A percentile compares a stretch with the other conserved stretches of the same genome.
These are phyloP conservation scores for Karalla daura DNA, from an alignment of 2,797 vertebrate species.

Conservation along the genomic window DNA sequence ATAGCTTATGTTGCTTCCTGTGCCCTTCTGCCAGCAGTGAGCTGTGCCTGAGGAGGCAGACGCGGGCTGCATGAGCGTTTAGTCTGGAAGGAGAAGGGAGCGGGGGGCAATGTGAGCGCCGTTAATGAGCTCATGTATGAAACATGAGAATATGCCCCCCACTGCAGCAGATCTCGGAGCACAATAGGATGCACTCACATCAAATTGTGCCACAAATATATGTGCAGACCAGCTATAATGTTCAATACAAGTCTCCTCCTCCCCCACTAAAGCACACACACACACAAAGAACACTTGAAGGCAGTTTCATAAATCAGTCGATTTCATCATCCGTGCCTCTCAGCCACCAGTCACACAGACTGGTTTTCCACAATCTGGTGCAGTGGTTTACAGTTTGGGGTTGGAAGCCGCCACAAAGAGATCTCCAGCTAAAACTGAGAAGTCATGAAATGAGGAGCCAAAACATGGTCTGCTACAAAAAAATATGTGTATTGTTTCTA, in stretches of 20 bases:
- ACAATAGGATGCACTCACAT: conserved; percentile 68
- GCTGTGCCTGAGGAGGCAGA: conserved; percentile 68
- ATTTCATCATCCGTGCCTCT: conserved; percentile 23
- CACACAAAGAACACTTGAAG: conserved; percentile 7
- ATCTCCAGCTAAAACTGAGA: neutral
- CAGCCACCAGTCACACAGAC: conserved; percentile 1
- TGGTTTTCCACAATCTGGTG: conserved; percentile 16
- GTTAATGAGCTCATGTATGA: conserved; percentile 83
- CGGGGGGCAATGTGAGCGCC: conserved; percentile 61
- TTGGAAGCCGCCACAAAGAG: neutral
- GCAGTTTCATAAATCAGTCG: conserved; percentile 11
- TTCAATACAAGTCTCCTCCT: conserved; percentile 16
- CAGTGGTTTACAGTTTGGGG: neutral
- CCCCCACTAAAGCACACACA: conserved; percentile 6
- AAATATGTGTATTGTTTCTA: neutral
- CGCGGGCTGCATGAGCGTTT: conserved; percentile 54
- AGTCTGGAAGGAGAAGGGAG: conserved; percentile 62
- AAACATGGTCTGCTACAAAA: neutral
- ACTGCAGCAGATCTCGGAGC: conserved; percentile 59
- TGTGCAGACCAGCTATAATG: conserved; percentile 22
- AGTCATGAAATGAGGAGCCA: neutral
- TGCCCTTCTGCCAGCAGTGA: conserved; percentile 59
- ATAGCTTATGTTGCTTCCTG: conserved; percentile 66
- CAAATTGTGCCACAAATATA: conserved; percentile 44
- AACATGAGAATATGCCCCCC: conserved; percentile 74